These are phyloP conservation scores for Pinctada fucata DNA, from an alignment of 2,888 invertebrate genomes.

Conservation along the genomic window DNA sequence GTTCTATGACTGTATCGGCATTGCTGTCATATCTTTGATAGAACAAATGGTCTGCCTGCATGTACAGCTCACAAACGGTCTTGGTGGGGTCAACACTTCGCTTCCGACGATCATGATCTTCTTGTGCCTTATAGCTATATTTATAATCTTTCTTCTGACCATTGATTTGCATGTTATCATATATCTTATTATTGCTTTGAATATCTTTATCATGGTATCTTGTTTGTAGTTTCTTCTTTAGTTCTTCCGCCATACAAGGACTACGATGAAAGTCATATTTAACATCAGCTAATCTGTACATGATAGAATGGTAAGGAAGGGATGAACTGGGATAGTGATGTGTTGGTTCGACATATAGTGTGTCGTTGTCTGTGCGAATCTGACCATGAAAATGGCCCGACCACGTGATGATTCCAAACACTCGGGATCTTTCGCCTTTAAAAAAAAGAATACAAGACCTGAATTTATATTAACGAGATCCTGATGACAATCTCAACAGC, in stretches of 20 bases:
- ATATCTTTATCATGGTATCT: background rate
- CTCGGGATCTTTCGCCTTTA: constrained; percentile 79
- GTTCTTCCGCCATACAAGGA: constrained; percentile 53
- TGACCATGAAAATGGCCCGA: constrained; percentile 94
- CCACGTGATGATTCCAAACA: constrained; percentile 90
- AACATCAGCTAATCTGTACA: constrained; percentile 94
- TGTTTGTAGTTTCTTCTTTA: background rate
- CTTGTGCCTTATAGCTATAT: background rate
- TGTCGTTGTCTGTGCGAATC: constrained; percentile 80
- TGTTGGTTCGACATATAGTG: constrained; percentile 94
- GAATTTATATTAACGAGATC: no score
- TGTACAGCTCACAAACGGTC: constrained; percentile 79
- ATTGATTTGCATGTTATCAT: background rate
- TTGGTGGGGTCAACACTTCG: constrained; percentile 84
- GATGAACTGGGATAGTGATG: constrained; percentile 87
- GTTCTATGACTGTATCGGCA: constrained; percentile 95
- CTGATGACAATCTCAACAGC: no score
- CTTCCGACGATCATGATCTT: constrained; percentile 40
- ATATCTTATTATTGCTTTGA: background rate
- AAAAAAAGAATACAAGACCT: no score
- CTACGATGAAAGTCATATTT: constrained; percentile 75
- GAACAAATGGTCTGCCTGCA: constrained; percentile 68
- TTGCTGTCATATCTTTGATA: constrained; percentile 59
- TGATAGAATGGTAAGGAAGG: constrained; percentile 90
- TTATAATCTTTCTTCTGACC: background rate